Conservation (phyloP, 2,888 invertebrate species). For the Dyspetes luteomarginatus region DNA sequence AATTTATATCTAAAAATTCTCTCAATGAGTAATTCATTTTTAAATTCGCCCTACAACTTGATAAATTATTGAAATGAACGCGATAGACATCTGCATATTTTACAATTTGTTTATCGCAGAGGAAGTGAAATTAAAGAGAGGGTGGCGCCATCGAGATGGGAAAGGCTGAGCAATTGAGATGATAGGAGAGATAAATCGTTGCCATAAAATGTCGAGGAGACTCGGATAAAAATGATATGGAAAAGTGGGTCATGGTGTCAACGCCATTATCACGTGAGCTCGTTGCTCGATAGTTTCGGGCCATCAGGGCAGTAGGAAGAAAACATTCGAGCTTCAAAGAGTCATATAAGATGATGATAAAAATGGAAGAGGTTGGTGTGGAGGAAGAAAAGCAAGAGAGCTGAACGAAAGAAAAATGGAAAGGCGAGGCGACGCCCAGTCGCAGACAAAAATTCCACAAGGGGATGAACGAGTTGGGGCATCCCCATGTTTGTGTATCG, state of each 20-base stretch:
- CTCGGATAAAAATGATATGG: slow-evolving; percentile 6
- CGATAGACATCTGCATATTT: too few relatives aligned
- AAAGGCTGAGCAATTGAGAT: neutral
- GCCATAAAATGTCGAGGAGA: slow-evolving; percentile 59
- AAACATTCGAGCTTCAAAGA: slow-evolving; percentile 23
- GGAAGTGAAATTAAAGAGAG: neutral
- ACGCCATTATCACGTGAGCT: slow-evolving; percentile 35
- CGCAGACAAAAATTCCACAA: slow-evolving; percentile 43
- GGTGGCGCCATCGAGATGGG: neutral
- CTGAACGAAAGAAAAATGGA: slow-evolving; percentile 6
- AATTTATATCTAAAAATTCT: too few relatives aligned
- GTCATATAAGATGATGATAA: neutral
- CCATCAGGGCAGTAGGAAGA: neutral
- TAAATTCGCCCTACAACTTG: too few relatives aligned
- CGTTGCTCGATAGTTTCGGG: slow-evolving; percentile 52
- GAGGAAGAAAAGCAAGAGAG: slow-evolving; percentile 24
- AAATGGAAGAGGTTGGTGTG: neutral
- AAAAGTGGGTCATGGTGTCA: slow-evolving; percentile 69
- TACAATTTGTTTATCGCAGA: neutral
- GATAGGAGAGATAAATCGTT: slow-evolving; percentile 8
- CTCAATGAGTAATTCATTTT: too few relatives aligned
- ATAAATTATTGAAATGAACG: too few relatives aligned
- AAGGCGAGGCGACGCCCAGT: slow-evolving; percentile 60
- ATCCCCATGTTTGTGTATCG: neutral
- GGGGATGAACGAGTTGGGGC: neutral